A percentile compares a stretch with the other conserved stretches of the same genome.
Conservation (phyloP, 2,888 invertebrate species). For the Lasius fuliginosus region DNA sequence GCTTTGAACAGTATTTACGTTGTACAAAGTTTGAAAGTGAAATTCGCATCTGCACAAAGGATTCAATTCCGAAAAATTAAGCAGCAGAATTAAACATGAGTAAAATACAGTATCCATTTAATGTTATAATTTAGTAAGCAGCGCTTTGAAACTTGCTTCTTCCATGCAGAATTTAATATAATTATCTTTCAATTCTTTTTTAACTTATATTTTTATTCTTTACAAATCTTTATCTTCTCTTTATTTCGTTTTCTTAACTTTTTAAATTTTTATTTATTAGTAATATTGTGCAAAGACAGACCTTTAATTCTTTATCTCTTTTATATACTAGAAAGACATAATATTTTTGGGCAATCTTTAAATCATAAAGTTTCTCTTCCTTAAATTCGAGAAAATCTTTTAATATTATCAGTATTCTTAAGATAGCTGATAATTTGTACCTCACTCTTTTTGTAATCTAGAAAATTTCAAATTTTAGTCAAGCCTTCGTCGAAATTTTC, state of each 20-base stretch:
- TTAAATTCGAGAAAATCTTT: background rate
- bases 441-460: background rate
- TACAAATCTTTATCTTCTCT: background rate
- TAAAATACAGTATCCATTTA: background rate
- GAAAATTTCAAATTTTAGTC: background rate
- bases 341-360: background rate
- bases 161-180: background rate
- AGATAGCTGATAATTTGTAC: background rate
- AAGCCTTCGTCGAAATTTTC: background rate
- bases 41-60: constrained; percentile 18
- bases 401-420: background rate
- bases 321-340: background rate
- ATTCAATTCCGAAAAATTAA: background rate
- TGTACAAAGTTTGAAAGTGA: constrained; percentile 43
- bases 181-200: background rate
- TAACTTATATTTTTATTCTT: background rate
- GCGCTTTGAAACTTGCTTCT: background rate
- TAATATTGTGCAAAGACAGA: background rate
- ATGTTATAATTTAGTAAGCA: background rate
- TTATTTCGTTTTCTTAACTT: background rate
- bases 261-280: background rate
- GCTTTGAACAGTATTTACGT: constrained; percentile 39
- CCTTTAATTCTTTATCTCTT: background rate
- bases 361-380: background rate
- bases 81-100: background rate